phyloP scores from a whole-genome alignment of 2,888 invertebrate species.

The Cryptus armator region DNA sequence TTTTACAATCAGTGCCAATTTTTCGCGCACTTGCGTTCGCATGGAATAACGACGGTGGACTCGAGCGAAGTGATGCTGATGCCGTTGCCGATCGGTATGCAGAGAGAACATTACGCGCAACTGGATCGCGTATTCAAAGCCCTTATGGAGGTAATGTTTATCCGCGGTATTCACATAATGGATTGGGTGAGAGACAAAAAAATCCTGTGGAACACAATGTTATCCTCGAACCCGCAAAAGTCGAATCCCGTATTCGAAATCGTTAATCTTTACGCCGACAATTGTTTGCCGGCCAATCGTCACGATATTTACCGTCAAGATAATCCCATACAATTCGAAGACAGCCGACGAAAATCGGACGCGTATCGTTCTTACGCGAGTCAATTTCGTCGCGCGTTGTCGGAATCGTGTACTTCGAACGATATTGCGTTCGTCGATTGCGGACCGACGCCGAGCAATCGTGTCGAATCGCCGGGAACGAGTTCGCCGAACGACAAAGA shows the following conservation, averaged over 20 bases:
- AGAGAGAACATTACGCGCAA: slow-evolving; percentile 72
- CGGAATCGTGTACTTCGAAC: slow-evolving; percentile 51
- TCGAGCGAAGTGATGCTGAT: slow-evolving; percentile 81
- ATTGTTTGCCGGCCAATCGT: slow-evolving; percentile 49
- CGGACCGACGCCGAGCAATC: slow-evolving; percentile 70
- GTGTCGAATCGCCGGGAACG: slow-evolving; percentile 1
- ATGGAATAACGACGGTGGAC: slow-evolving; percentile 74
- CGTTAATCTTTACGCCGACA: slow-evolving; percentile 67
- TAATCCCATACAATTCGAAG: slow-evolving; percentile 28
- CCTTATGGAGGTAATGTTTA: slow-evolving; percentile 80
- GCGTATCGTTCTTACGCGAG: not conserved
- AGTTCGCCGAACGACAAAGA: not conserved
- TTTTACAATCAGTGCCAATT: slow-evolving; percentile 83
- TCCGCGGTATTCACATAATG: slow-evolving; percentile 77
- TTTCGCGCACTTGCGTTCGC: slow-evolving; percentile 79
- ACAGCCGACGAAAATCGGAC: slow-evolving; percentile 19
- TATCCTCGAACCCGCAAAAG: slow-evolving; percentile 50
- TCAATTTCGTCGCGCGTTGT: not conserved
- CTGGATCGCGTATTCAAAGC: slow-evolving; percentile 77
- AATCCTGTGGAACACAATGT: slow-evolving; percentile 75
- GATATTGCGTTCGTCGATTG: slow-evolving; percentile 81
- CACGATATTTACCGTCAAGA: slow-evolving; percentile 24
- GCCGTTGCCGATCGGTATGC: slow-evolving; percentile 78
- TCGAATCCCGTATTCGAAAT: slow-evolving; percentile 67
- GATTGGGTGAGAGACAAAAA: slow-evolving; percentile 78